Base-by-base conservation (phyloP, 1,140 invertebrate genomes). In the Camponotus floridanus region DNA sequence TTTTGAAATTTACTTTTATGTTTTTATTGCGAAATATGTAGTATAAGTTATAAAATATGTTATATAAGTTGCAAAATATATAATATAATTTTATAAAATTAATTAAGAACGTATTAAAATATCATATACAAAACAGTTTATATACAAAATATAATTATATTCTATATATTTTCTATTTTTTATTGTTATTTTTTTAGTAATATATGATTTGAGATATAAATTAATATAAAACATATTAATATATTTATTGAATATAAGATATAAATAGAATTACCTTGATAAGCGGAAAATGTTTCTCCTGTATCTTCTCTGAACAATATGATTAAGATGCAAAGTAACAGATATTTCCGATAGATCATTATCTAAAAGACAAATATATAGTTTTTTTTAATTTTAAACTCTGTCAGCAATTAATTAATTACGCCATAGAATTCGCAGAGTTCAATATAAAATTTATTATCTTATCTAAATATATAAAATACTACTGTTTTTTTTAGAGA, bases 241-340 rank as follows among this genome's bases (percentile, higher is more conserved):
- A 21, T 73, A 59, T 21, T 0, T 36, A 51, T 33, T 26, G 18
- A 11, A 64, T 65, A 57, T 21, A 31, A 42, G 33, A n/a, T 51
- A 26, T 26, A 26, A 1, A 18, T 57, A 42, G 6, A 70, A 73
- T 83, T 83, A 83, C 79, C 79, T 73, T 74, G 9, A 4, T 83
- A 3, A 33, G n/a, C 21, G 1, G 26, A 7, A 36, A 42, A 74
- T 9, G 36, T 48, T 1, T 45, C n/a, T 21, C 55, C 68, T 64
- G 13, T 26, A 13, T 61, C 70, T 57, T 36, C 39, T 8, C 55
- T 8, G n/a, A 61, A 3, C 18, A 73, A 15, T 36, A 18, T 8
- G 26, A 83, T 18, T 36, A 83, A 5, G 2, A 8, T 42, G n/a
- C 13, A 83, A 48, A 74, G 26, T 26, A 26, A 26, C 26, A 26